Base-by-base conservation (phyloP, 2,797 vertebrate genomes). In the Pteropus rufus region DNA sequence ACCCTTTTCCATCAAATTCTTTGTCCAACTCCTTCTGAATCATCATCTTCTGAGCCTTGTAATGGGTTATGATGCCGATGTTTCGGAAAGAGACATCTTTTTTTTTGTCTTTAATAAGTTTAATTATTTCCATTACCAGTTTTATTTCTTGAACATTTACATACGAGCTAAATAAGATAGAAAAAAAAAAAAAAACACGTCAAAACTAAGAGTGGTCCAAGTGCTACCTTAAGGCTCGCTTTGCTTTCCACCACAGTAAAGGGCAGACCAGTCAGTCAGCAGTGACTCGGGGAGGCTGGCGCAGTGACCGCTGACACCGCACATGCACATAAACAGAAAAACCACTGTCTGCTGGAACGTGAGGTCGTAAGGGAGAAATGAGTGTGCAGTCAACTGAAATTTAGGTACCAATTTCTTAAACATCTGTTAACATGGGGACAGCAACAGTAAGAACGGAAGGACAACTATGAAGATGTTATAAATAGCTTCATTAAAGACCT, bases 41-140 rank as follows among this genome's bases (percentile, higher is more conserved):
- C 97, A 92, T 98, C 39, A 44, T 98, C 95, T 99, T 99, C 98
- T 99, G 99, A 3, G 99, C 99, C 0, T 98, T 99, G 97, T 99
- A 99, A 39, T 99, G 99, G 0, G 99, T 99, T 96, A 99, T 99
- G 81, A 99, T 98, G 3, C 99, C 99, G 89, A 99, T 98, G 69
- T 96, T 98, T 44, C 98, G 98, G 54, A 93, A 93, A 60, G 92
- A 91, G 12, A 98, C 36, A 24, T 98, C 98, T 39, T 77, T 98
- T 94, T 77, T 98, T 91, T 97, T 99, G 24, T 98, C 98, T 77
- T 98, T 98, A 90, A 99, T 98, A 92, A 99, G 97, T 90, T 95
- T 99, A 72, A 99, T 98, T 93, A 99, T 93, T 88, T 99, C 98
- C 92, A 99, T 91, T 60, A 99, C 99, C 97, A 99, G 97, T 86